Conservation (phyloP, 64 coral and sea anemone species). For the Dendronephthya gigantea region DNA sequence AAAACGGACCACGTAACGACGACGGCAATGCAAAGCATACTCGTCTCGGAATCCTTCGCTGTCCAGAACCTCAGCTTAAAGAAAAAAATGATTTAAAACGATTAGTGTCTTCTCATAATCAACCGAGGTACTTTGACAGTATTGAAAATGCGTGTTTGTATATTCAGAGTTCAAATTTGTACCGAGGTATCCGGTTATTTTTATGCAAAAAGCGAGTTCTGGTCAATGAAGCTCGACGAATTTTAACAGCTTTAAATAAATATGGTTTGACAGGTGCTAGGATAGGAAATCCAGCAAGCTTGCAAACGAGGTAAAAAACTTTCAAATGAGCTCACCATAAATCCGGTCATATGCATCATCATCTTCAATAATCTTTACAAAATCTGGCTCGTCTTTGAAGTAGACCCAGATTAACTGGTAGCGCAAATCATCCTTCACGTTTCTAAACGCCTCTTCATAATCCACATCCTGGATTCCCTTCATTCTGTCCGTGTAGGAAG, state of each 20-base stretch:
- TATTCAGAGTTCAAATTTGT: no score
- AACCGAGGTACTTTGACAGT: no score
- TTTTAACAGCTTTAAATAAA: no score
- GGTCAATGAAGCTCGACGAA: no score
- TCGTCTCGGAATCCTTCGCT: neutral
- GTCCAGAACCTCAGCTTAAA: neutral
- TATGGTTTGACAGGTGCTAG: no score
- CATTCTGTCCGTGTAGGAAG: neutral
- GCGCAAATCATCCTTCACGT: neutral
- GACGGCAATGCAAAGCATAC: neutral
- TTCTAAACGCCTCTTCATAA: neutral
- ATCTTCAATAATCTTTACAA: neutral
- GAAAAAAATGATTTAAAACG: neutral
- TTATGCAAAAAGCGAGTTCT: no score
- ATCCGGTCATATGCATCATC: neutral
- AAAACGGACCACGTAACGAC: neutral
- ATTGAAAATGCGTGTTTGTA: no score
- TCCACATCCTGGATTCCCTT: neutral
- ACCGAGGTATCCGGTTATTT: no score
- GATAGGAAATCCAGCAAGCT: no score
- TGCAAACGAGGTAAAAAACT: no score
- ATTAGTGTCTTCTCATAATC: no score
- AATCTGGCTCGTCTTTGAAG: neutral
- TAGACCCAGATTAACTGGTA: neutral
- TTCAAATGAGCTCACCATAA: neutral